These are phyloP conservation scores for Aselliscus stoliczkanus DNA, from an alignment of 2,797 vertebrate species.

Conservation along the genomic window DNA sequence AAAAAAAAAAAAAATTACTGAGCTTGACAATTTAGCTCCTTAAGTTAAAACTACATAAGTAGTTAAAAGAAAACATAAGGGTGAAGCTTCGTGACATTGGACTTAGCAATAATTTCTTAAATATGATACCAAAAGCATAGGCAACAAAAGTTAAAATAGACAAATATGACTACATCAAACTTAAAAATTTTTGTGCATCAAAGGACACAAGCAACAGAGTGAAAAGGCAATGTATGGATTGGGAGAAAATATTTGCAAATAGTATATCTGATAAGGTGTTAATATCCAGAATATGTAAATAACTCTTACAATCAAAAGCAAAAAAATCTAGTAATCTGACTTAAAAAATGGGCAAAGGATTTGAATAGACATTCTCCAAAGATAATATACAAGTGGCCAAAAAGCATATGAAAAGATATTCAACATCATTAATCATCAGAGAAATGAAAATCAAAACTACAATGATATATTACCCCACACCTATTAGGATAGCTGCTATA, in stretches of 20 bases:
- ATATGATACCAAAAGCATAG: not conserved
- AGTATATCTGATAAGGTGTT: not conserved
- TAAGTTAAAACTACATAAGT: not conserved
- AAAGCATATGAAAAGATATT: not conserved
- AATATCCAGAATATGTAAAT: not conserved
- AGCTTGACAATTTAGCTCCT: not conserved
- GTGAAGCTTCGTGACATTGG: not conserved
- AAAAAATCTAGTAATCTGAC: not conserved
- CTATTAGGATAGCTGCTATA: not conserved
- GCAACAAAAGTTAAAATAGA: not conserved
- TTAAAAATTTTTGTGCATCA: not conserved
- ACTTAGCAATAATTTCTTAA: not conserved
- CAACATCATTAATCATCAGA: not conserved
- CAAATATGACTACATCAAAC: not conserved
- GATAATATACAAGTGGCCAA: not conserved
- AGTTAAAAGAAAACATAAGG: not conserved
- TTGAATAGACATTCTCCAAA: not conserved
- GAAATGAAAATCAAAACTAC: constrained; percentile 14
- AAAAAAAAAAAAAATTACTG: not conserved
- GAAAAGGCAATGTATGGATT: not conserved
- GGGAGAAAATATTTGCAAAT: not conserved
- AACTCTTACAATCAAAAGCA: not conserved
- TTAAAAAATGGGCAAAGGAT: not conserved
- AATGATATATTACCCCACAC: not conserved
- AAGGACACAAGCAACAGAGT: not conserved